Conservation (phyloP, 1,140 invertebrate species). For the Araneus ventricosus region DNA sequence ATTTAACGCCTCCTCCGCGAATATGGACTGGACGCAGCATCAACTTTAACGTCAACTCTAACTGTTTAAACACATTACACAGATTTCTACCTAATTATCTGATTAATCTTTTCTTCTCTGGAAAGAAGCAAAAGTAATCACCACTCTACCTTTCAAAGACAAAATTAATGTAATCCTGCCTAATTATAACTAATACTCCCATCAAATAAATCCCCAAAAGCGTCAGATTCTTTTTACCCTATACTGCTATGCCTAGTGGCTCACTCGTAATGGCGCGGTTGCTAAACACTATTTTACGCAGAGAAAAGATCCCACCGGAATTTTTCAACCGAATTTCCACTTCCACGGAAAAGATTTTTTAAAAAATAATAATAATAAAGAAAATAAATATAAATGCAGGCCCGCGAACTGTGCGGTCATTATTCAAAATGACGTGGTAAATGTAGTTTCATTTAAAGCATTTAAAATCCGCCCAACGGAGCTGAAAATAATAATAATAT, state of each 20-base stretch:
- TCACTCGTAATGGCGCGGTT: background rate
- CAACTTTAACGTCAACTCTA: background rate
- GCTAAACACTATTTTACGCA: background rate
- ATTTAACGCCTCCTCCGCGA: background rate
- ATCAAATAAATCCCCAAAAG: background rate
- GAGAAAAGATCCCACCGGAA: background rate
- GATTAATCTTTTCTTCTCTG: background rate
- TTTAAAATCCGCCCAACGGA: constrained; percentile 23
- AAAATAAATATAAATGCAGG: background rate
- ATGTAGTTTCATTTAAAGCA: constrained; percentile 19
- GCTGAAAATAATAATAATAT: constrained; percentile 39
- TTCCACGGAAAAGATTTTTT: background rate
- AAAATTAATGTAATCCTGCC: background rate
- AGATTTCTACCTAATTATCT: background rate
- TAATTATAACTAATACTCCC: constrained; percentile 5
- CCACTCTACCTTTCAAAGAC: background rate
- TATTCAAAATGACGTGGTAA: constrained; percentile 40
- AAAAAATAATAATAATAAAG: background rate
- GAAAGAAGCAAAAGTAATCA: background rate
- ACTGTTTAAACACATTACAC: background rate
- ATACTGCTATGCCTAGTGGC: background rate
- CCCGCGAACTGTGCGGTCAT: background rate
- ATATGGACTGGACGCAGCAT: background rate
- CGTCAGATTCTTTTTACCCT: background rate
- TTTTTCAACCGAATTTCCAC: background rate